Evolutionary conservation across 1,140 invertebrate genomes (phyloP).

Genomic region (Drosophila asahinai): DNA sequence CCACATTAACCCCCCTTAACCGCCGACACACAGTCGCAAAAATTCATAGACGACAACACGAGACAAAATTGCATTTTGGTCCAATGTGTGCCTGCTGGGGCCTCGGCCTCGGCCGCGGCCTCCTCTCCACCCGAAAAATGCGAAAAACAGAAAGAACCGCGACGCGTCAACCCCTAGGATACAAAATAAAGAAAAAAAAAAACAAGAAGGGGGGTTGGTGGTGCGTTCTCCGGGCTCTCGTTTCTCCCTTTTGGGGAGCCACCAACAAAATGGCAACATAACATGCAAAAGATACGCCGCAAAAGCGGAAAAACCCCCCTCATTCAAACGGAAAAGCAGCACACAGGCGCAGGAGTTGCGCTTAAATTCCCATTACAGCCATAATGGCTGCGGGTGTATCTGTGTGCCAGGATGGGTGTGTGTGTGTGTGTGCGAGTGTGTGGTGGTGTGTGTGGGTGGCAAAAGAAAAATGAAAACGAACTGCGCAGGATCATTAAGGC

Average conservation of each 20-base stretch:
- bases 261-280: constrained; percentile 69
- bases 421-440: constrained; percentile 28
- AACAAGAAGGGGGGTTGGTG: constrained; percentile 6
- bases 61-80: constrained; percentile 78
- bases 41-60: constrained; percentile 81
- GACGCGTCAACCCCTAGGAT: constrained; percentile 45
- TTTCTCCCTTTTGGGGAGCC: constrained; percentile 18
- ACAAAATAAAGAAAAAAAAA: constrained; percentile 15
- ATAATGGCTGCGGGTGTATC: constrained; percentile 75
- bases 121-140: constrained; percentile 3
- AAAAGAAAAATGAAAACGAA: constrained; percentile 79
- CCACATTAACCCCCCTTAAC: constrained; percentile 23
- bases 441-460: constrained; percentile 25
- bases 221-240: too few species aligned
- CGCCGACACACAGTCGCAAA: constrained; percentile 66
- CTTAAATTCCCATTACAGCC: constrained; percentile 82
- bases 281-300: constrained; percentile 82
- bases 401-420: constrained; percentile 34
- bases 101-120: constrained; percentile 27
- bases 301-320: constrained; percentile 73
- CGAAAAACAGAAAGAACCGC: constrained; percentile 38
- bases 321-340: constrained; percentile 31
- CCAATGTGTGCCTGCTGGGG: constrained; percentile 59
- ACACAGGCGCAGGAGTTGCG: constrained; percentile 72
- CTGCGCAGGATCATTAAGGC: constrained; percentile 82